Conservation (phyloP, 2,888 invertebrate species). For the Lamellibrachia satsuma region DNA sequence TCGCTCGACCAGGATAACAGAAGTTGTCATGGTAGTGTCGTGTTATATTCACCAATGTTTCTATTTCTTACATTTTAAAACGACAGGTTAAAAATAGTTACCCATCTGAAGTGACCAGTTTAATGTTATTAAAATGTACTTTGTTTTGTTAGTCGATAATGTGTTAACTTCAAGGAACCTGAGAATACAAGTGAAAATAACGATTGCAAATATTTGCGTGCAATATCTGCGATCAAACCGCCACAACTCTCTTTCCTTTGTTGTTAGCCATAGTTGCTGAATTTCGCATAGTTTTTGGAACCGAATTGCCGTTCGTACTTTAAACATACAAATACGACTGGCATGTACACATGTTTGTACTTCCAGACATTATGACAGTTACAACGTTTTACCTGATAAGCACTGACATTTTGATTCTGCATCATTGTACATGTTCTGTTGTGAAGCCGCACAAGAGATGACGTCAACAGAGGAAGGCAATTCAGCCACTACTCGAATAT, state of each 20-base stretch:
- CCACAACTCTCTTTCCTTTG: neutral
- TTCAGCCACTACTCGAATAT: neutral
- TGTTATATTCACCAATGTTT: neutral
- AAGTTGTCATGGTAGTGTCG: conserved; percentile 10
- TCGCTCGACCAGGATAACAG: neutral
- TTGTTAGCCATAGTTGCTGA: neutral
- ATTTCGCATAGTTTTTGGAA: neutral
- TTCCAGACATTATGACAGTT: neutral
- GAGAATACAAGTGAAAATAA: too few relatives aligned
- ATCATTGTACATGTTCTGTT: neutral
- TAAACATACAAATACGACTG: neutral
- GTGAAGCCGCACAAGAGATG: neutral
- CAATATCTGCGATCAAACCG: too few relatives aligned
- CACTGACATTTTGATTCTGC: neutral
- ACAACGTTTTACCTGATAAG: neutral
- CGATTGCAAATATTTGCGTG: too few relatives aligned
- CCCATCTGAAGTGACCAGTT: neutral
- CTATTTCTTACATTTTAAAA: neutral
- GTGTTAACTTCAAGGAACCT: too few relatives aligned
- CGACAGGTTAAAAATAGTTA: neutral
- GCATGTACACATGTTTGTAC: neutral
- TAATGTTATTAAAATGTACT: too few relatives aligned
- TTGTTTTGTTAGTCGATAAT: neutral
- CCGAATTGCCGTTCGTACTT: neutral
- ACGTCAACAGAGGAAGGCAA: neutral